These are phyloP conservation scores for Tetanocera ferruginea DNA, from an alignment of 2,888 invertebrate species.

Conservation along the genomic window DNA sequence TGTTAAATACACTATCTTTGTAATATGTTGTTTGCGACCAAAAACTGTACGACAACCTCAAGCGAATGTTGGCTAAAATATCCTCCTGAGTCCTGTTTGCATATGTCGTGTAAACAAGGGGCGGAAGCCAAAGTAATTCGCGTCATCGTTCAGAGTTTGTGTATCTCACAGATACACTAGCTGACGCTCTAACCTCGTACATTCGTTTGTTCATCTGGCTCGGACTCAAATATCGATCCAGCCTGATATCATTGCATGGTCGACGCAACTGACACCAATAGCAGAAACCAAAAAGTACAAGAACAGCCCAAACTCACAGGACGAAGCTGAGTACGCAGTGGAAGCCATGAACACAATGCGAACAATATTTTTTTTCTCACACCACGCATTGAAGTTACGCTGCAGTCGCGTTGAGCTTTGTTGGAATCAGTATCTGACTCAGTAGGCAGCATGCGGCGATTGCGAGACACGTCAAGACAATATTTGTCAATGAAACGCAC, in stretches of 20 bases:
- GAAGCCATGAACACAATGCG: constrained; percentile 2
- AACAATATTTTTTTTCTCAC: not conserved
- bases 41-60: too few species aligned
- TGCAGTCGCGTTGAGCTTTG: not conserved
- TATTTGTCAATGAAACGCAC: not conserved
- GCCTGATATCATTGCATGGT: not conserved
- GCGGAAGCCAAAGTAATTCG: constrained; percentile 33
- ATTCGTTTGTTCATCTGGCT: constrained; percentile 22
- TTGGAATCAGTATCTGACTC: not conserved
- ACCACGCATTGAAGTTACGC: not conserved
- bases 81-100: constrained; percentile 22
- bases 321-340: not conserved
- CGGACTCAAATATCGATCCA: constrained; percentile 33
- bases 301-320: not conserved
- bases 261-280: constrained; percentile 15
- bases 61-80: not conserved
- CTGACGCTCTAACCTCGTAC: not conserved
- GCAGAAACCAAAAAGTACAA: not conserved
- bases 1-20: not conserved
- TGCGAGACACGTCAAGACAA: not conserved
- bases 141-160: not conserved
- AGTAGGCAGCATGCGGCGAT: not conserved
- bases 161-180: constrained; percentile 2
- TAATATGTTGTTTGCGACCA: not conserved
- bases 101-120: constrained; percentile 4